phyloP scores from a whole-genome alignment of 2,113 vertebrate species.

The Piliocolobus tephrosceles region DNA sequence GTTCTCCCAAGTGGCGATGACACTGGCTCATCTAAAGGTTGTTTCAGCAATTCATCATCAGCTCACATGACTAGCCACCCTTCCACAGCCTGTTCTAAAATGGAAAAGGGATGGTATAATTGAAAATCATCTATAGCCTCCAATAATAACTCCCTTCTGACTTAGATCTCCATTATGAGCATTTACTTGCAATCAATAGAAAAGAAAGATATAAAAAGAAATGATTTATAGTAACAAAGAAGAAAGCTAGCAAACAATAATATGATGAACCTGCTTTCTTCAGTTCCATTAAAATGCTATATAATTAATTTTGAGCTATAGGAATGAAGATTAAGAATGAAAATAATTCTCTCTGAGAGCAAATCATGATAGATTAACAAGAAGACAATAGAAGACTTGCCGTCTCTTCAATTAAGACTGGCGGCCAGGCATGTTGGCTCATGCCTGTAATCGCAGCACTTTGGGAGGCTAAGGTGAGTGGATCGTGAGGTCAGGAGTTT shows the following conservation, averaged over 20 bases:
- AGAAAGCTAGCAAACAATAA: background rate
- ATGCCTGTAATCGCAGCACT: too few species aligned
- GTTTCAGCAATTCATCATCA: background rate
- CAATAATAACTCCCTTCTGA: background rate
- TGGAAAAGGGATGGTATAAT: background rate
- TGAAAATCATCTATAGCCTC: background rate
- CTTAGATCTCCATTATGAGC: background rate
- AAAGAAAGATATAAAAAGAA: background rate
- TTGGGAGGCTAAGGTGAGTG: too few species aligned
- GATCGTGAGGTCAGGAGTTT: too few species aligned
- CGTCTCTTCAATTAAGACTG: constrained; percentile 93
- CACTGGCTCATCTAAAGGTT: background rate
- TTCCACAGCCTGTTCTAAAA: background rate
- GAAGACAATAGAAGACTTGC: constrained; percentile 79
- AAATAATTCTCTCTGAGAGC: background rate
- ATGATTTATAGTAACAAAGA: background rate
- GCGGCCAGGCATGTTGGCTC: constrained; percentile 56
- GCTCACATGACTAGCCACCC: too few species aligned
- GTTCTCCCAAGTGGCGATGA: background rate
- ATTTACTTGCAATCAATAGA: background rate
- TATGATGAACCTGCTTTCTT: background rate
- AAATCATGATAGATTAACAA: background rate
- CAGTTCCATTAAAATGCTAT: background rate
- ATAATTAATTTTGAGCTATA: background rate
- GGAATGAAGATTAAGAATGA: too few species aligned